Base-by-base conservation (phyloP, 2,113 vertebrate genomes). In the Macrotis lagotis region DNA sequence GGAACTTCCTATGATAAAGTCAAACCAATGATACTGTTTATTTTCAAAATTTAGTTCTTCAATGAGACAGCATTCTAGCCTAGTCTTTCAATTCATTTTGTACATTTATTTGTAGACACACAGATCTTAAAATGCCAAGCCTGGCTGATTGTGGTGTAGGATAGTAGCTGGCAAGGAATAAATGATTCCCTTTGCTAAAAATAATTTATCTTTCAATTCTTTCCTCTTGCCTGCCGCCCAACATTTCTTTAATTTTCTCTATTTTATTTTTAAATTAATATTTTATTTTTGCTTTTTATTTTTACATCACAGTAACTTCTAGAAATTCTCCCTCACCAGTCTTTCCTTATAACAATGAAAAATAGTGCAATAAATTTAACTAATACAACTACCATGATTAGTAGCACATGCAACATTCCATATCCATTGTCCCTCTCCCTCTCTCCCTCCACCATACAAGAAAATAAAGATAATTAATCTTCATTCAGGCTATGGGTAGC, bases 51-150 rank as follows among this genome's bases (percentile, higher is more conserved):
- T 89, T 49, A 49, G 89, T 66, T 91, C 25, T 95, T 93, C n/a
- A 19, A 49, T 89, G 74, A 94, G 89, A 90, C 25, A 31, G 74
- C 2, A 91, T 90, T 95, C 91, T 96, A 49, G 92, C 26, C 26
- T 50, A 3, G 7, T 10, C 12, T 9, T 94, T 94, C 10, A 90
- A 28, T n/a, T 90, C 51, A 8, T 90, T 25, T 52, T 92, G 11
- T 53, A 48, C 12, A 4, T 90, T 1, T 14, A 92, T 31, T 8
- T 92, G 3, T 92, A 31, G 44, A 28, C 74, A 93, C 37, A 10
- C 28, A n/a, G 48, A 88, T 52, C 66, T 92, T 92, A 90, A 11
- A 90, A 44, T 66, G 31, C 16, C n/a, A 24, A 24, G n/a, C n/a
- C n/a, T 83, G 19, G n/a, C 16, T 83, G 16, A 0, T 22, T 83